Percentiles rank a stretch among this genome's conserved stretches.
phyloP scores from a whole-genome alignment of 2,797 vertebrate species.

The Parauchenoglanis ngamensis region DNA sequence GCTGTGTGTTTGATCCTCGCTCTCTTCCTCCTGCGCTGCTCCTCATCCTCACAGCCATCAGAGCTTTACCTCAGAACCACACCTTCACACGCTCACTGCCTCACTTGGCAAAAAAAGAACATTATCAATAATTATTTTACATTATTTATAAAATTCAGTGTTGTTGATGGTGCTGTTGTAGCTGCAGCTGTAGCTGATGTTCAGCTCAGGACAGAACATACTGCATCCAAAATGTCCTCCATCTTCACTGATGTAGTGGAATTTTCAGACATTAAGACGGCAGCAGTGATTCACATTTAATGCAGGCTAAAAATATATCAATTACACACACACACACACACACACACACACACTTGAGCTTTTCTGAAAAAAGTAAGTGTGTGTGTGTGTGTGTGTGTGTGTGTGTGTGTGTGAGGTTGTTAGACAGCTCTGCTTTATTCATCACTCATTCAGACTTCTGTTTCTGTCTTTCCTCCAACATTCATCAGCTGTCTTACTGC shows the following conservation, averaged over 20 bases:
- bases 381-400: background rate
- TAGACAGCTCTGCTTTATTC: background rate
- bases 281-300: background rate
- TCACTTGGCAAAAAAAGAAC: background rate
- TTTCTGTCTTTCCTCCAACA: slow-evolving; percentile 43
- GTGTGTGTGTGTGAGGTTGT: background rate
- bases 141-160: background rate
- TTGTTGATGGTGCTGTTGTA: background rate
- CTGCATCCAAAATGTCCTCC: background rate
- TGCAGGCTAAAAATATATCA: background rate
- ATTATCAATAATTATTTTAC: background rate
- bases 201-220: background rate
- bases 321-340: background rate
- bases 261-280: background rate
- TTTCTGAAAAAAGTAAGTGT: background rate
- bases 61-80: background rate
- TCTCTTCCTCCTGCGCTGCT: slow-evolving; percentile 46
- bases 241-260: background rate
- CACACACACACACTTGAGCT: background rate
- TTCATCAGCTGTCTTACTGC: slow-evolving; percentile 74
- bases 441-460: slow-evolving; percentile 34
- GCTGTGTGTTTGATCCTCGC: slow-evolving; percentile 36
- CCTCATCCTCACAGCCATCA: slow-evolving; percentile 26
- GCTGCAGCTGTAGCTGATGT: background rate
- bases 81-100: background rate